These are phyloP conservation scores for Drosophila aff. DNA, from an alignment of 1,140 invertebrate species.

Conservation along the genomic window DNA sequence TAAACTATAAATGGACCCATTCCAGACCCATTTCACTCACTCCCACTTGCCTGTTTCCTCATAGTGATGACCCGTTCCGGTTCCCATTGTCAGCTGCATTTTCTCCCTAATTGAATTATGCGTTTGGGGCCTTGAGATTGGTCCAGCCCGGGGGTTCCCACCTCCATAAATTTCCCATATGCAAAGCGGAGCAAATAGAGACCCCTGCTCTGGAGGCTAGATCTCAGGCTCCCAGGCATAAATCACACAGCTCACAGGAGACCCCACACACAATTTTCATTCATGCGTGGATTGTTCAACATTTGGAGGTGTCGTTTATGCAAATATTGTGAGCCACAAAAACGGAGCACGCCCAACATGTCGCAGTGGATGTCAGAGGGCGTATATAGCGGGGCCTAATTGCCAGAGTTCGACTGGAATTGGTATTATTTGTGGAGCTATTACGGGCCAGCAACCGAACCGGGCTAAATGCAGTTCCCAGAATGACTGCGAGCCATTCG, in stretches of 20 bases:
- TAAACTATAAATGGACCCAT: background rate
- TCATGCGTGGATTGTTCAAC: slow-evolving; percentile 74
- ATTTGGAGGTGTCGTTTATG: slow-evolving; percentile 80
- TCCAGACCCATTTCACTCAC: background rate
- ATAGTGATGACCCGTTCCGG: slow-evolving; percentile 12
- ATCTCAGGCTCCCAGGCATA: slow-evolving; percentile 71
- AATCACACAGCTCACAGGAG: slow-evolving; percentile 57
- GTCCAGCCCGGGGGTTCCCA: slow-evolving; percentile 56
- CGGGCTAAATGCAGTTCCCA: slow-evolving; percentile 44
- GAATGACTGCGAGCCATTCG: slow-evolving; percentile 7
- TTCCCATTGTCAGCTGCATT: slow-evolving; percentile 49
- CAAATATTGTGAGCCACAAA: slow-evolving; percentile 53
- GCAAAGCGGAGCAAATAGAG: slow-evolving; percentile 49
- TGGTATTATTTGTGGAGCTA: slow-evolving; percentile 20
- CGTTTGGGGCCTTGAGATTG: slow-evolving; percentile 50
- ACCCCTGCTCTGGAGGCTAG: slow-evolving; percentile 5
- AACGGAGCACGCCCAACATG: slow-evolving; percentile 63
- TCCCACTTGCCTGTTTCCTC: slow-evolving; percentile 1
- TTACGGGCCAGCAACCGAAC: slow-evolving; percentile 51
- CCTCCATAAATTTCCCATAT: slow-evolving; percentile 70
- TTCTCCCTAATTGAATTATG: slow-evolving; percentile 69
- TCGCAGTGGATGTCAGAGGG: slow-evolving; percentile 59
- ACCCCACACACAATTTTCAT: slow-evolving; percentile 62
- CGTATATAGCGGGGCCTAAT: slow-evolving; percentile 54
- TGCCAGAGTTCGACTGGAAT: slow-evolving; percentile 35